Conservation (phyloP, 2,888 invertebrate genomes). For the Acleris holmiana region DNA sequence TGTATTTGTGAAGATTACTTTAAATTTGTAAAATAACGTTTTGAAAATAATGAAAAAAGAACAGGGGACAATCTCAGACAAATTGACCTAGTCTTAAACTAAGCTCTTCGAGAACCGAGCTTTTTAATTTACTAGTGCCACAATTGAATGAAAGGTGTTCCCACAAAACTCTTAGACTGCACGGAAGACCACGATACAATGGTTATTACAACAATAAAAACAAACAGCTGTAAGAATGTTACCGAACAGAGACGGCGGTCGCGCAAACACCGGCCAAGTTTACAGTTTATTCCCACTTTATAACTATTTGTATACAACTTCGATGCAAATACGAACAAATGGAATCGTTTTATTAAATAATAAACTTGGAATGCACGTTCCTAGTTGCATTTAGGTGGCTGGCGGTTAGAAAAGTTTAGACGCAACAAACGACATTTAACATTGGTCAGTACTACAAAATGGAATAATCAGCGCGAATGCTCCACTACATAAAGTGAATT, state of each 20-base stretch:
- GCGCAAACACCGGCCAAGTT: conserved; percentile 10
- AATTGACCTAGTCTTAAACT: too few relatives aligned
- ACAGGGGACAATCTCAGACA: too few relatives aligned
- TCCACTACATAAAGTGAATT: conserved; percentile 18
- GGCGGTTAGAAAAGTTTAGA: conserved; percentile 10
- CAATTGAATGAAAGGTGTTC: too few relatives aligned
- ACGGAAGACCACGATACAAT: too few relatives aligned
- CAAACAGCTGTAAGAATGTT: not conserved
- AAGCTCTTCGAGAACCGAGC: too few relatives aligned
- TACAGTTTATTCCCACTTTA: conserved; percentile 19
- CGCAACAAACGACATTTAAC: conserved; percentile 1
- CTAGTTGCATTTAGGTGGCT: not conserved
- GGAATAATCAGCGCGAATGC: conserved; percentile 9
- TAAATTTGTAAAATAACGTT: too few relatives aligned
- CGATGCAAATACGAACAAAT: not conserved
- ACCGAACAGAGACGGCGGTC: conserved; percentile 4
- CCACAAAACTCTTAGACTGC: too few relatives aligned
- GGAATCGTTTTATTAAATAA: conserved; percentile 11
- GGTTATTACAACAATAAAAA: not conserved
- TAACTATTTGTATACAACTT: conserved; percentile 7
- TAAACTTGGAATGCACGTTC: conserved; percentile 5
- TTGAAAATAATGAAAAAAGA: too few relatives aligned
- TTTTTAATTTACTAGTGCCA: too few relatives aligned
- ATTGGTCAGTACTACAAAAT: conserved; percentile 5
- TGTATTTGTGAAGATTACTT: too few relatives aligned